A percentile compares a stretch with the other conserved stretches of the same genome.
Conservation (phyloP, 2,888 invertebrate genomes). For the Anorthoa munda region DNA sequence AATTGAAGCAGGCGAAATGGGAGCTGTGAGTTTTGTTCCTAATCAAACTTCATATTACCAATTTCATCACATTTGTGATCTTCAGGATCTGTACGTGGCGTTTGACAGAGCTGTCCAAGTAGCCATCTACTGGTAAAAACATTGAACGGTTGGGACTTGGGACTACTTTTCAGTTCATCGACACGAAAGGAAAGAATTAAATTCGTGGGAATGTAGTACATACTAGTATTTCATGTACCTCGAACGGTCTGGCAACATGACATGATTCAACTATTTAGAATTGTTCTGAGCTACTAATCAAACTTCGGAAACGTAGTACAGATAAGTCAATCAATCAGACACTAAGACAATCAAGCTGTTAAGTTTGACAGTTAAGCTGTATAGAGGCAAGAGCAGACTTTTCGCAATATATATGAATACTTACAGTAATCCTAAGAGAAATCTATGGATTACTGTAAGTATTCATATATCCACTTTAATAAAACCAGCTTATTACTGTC, state of each 20-base stretch:
- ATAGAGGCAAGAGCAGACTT: background rate
- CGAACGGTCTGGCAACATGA: background rate
- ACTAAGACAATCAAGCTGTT: background rate
- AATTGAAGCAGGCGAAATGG: background rate
- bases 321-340: conserved; percentile 4
- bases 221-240: background rate
- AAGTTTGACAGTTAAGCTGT: too few relatives aligned
- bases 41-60: background rate
- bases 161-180: too few relatives aligned
- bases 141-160: too few relatives aligned
- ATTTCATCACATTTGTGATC: background rate
- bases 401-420: background rate
- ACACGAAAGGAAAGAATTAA: too few relatives aligned
- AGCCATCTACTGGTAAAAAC: too few relatives aligned
- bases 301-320: background rate
- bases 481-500: too few relatives aligned
- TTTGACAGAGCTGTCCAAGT: too few relatives aligned
- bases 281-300: background rate
- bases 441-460: too few relatives aligned
- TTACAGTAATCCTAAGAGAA: too few relatives aligned
- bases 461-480: too few relatives aligned
- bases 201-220: background rate
- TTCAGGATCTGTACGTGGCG: too few relatives aligned
- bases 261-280: conserved; percentile 1
- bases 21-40: background rate